Base-by-base conservation (phyloP, 2,888 invertebrate genomes). In the Tethea ocularis region DNA sequence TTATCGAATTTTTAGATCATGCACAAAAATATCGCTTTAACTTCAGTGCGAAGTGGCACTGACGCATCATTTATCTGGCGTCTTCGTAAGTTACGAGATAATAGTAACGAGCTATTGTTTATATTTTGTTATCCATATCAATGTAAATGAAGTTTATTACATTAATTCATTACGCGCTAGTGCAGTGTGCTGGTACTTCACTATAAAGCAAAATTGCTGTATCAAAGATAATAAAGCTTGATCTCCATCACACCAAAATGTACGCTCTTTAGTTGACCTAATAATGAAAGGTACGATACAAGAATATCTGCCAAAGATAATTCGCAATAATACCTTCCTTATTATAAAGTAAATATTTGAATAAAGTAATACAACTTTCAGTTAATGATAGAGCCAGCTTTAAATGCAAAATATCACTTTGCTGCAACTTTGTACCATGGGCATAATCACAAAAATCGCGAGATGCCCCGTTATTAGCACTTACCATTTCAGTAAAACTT, bases 1-100 rank as follows among this genome's bases (percentile, higher is more conserved):
- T 80, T 80, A 78, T 84, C 75, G 75, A 77, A 82, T 81, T 75
- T 76, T 82, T 78, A 83, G 81, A 84, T 77, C 71, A 79, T 78
- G 74, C 85, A 81, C 78, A 82, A 86, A 83, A 86, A 86, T 84
- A 87, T 82, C 74, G 78, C 77, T 78, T 82, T 75, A 74, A 77
- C 67, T 75, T 78, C 63, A 72, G 72, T 68, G 72, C 68, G 69
- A 74, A 75, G 74, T 71, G 72, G 70, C 75, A 66, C 67, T 58
- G 66, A 72, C 68, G 67, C 67, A 57, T 64, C 52, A 60, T 61
- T 52, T 53, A 60, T 56, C 52, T 56, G 13, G 61, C 36, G 51
- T 41, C 53, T 17, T 51, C 29, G 24, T 46, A 15, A 46, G 38
- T 64, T 58, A 52, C 61, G 36, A 36, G 56, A 57, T 61, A 57